Evolutionary conservation across 2,113 vertebrate species (phyloP), one percentile per base, ranked within the genome.

Genomic region (Lepus americanus): DNA sequence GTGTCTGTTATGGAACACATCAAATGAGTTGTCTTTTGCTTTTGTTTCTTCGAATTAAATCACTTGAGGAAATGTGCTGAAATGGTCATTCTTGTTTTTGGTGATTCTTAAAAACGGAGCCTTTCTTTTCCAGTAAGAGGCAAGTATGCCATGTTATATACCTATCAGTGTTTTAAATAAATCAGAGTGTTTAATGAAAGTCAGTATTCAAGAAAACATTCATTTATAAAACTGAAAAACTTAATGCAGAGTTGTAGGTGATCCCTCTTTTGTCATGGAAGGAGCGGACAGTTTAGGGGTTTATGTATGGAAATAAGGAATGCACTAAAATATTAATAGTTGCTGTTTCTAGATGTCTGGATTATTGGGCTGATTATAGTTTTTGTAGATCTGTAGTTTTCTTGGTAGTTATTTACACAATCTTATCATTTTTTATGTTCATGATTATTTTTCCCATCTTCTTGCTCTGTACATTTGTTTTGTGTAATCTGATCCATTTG

Each of bases 11-110:
- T 61, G 17, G 67, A 78, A 31, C 7, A 49, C 31, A 78, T 91
- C 44, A 94, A 78, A 53, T 94, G 9, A 89, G 69, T 86, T 33
- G 51, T 83, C 33, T 92, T 96, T 93, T 67, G 55, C 33, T 96
- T 95, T 81, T 78, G 90, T 72, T 84, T 91, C 8, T 88, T 17
- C 33, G 86, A 55, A 80, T 92, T 96, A 87, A 93, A 87, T 87
- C 77, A 82, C 23, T 72, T 77, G n/a, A 90, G 51, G 49, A 92
- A 83, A 84, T 94, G n/a, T 61, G 39, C 33, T 90, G 5, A 0
- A 36, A 0, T 94, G 39, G 14, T 87, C 44, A 92, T 85, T 94
- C 14, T 66, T 90, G 3, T 29, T 67, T 96, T 90, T 63, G n/a
- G 13, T 88, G 5, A 25, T 94, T 78, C n/a, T 90, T 94, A 84